Base-by-base conservation (phyloP, 2,888 invertebrate genomes). In the Tachina fera region DNA sequence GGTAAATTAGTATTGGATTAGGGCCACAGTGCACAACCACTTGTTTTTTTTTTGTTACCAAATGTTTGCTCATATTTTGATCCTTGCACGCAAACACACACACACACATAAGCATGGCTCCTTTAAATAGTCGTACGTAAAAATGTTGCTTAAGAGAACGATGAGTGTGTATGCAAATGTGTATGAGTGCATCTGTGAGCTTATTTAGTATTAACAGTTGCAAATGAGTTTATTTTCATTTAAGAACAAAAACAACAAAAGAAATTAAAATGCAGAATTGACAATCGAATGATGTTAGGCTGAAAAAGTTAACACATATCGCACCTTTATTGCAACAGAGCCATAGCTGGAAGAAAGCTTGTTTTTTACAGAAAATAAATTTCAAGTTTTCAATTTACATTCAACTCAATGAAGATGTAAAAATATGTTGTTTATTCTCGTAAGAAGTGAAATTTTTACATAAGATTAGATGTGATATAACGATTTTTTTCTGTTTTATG, bases 171-270 rank as follows among this genome's bases (percentile, higher is more conserved):
- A 9, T 51, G 60, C 31, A 31, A 31, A 31, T 63, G 22, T 74
- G 63, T 49, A 60, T 45, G 14, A 9, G 41, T 51, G 63, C 43
- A 39, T 72, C 58, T 75, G 43, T 58, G 58, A 60, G 78, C 76
- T 82, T 82, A 79, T 85, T 85, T 82, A 85, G 82, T 82, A 85
- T 85, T 85, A 78, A 85, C 82, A 85, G 82, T 81, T 78, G 65
- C 85, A 85, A 78, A 82, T 82, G 81, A 78, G 67, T 61, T 72
- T 67, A 72, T 67, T 74, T 78, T 68, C 58, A 71, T 61, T 70
- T 56, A 68, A 70, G 16, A 70, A 78, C 47, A 63, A 68, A 68
- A 77, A 51, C 19, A 72, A 83, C 45, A 72, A 81, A 75, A 61
- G 60, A 67, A 68, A 68, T 75, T 45, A 13, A 76, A 82, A 70